A percentile compares a stretch with the other conserved stretches of the same genome.
These are phyloP conservation scores for Nycticebus coucang DNA, from an alignment of 2,113 vertebrate species.

Conservation along the genomic window DNA sequence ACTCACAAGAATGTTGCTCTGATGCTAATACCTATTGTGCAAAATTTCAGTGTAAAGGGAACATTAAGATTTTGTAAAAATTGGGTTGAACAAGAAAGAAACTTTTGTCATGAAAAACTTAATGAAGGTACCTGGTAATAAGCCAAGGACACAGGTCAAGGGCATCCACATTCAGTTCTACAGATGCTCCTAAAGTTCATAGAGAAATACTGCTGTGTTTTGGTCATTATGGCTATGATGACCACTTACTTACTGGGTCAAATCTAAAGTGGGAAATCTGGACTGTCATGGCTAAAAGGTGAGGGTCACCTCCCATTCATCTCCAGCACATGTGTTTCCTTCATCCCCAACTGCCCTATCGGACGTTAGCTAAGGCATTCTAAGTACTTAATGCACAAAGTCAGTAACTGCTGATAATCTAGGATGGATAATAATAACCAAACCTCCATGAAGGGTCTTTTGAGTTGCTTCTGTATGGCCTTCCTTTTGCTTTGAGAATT, in stretches of 20 bases:
- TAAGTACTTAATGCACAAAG: not conserved
- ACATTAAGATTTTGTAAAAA: not conserved
- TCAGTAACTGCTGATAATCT: not conserved
- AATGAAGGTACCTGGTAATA: not conserved
- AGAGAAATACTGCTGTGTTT: not conserved
- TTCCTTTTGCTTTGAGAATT: not conserved
- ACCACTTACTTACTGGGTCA: not conserved
- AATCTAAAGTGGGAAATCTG: not conserved
- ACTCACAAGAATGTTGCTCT: not conserved
- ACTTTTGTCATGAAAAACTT: not conserved
- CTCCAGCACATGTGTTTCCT: not conserved
- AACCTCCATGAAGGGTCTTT: not conserved
- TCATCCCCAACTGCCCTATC: not conserved
- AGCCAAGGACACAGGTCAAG: not conserved
- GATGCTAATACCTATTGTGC: not conserved
- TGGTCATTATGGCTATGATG: not conserved
- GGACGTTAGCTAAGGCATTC: not conserved
- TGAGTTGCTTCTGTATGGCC: not conserved
- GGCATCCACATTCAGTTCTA: accelerated
- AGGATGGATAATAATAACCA: not conserved
- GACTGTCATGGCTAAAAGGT: not conserved
- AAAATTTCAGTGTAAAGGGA: not conserved
- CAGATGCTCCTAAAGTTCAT: not conserved
- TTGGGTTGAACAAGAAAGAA: not conserved
- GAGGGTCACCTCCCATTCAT: not conserved